These are phyloP conservation scores for Mallotus villosus DNA, from an alignment of 2,797 vertebrate genomes.

Conservation along the genomic window DNA sequence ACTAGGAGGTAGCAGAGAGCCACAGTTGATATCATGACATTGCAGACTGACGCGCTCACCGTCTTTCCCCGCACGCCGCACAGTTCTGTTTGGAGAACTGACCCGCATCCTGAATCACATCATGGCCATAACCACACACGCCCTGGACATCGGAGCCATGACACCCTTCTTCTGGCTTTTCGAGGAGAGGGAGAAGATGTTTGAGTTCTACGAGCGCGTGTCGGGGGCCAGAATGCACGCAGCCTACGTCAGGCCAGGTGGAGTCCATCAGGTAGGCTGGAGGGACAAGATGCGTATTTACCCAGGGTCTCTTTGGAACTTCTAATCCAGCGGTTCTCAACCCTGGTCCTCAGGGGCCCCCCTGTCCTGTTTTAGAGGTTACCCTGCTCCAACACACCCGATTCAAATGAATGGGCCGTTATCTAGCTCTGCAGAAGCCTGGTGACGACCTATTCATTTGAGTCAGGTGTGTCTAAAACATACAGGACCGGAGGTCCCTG, in stretches of 20 bases:
- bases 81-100: constrained; percentile 90
- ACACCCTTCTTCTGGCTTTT: constrained; percentile 98
- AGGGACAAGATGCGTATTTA: background rate
- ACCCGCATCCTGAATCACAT: constrained; percentile 94
- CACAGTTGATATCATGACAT: background rate
- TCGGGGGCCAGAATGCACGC: constrained; percentile 96
- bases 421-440: too few species aligned
- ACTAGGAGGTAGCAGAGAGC: constrained; percentile 5
- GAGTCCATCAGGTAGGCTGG: constrained; percentile 88
- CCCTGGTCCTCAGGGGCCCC: background rate
- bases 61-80: background rate
- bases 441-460: too few species aligned
- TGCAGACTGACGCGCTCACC: background rate
- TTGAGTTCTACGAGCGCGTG: constrained; percentile 95
- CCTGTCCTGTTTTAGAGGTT: too few species aligned
- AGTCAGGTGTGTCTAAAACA: too few species aligned
- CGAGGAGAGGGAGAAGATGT: constrained; percentile 98
- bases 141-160: constrained; percentile 94
- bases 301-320: background rate
- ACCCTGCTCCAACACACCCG: too few species aligned
- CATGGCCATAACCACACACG: constrained; percentile 91
- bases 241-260: constrained; percentile 88
- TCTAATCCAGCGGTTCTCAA: background rate
- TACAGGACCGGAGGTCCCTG: too few species aligned
- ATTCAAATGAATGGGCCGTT: too few species aligned